These are phyloP conservation scores for Berghia stephanieae DNA, from an alignment of 1,140 invertebrate genomes.

Conservation along the genomic window DNA sequence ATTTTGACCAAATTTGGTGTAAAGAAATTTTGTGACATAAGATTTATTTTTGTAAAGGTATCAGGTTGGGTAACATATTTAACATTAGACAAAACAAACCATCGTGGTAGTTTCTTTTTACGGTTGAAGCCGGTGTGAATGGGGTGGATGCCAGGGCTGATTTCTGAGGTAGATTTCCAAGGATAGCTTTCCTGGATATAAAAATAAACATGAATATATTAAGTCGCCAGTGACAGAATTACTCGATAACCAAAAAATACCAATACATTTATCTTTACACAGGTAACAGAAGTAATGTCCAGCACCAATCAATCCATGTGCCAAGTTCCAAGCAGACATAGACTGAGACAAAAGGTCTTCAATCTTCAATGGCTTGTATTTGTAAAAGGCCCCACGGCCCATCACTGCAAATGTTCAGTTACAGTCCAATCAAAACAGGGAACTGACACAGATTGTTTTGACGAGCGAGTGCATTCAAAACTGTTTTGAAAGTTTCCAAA, in stretches of 20 bases:
- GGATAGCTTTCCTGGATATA: slow-evolving; percentile 58
- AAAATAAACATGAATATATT: neutral
- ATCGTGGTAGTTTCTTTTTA: slow-evolving; percentile 21
- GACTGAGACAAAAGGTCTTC: too few species aligned
- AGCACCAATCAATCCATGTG: too few species aligned
- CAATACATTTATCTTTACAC: neutral
- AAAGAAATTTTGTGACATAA: neutral
- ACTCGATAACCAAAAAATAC: neutral
- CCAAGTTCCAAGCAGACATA: too few species aligned
- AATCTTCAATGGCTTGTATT: too few species aligned
- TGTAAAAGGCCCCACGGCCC: too few species aligned
- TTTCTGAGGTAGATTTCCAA: slow-evolving; percentile 56
- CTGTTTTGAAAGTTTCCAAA: too few species aligned
- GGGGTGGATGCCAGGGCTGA: slow-evolving; percentile 54
- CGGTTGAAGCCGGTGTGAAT: slow-evolving; percentile 53
- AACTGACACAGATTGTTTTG: too few species aligned
- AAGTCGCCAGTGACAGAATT: neutral
- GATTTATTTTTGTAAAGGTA: neutral
- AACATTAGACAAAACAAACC: slow-evolving; percentile 37
- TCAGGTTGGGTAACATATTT: neutral
- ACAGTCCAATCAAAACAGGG: too few species aligned
- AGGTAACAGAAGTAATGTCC: neutral
- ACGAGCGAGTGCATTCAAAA: too few species aligned
- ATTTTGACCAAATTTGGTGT: neutral
- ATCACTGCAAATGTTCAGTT: too few species aligned